phyloP scores from a whole-genome alignment of 2,888 invertebrate species.

The Acronicta leporina region DNA sequence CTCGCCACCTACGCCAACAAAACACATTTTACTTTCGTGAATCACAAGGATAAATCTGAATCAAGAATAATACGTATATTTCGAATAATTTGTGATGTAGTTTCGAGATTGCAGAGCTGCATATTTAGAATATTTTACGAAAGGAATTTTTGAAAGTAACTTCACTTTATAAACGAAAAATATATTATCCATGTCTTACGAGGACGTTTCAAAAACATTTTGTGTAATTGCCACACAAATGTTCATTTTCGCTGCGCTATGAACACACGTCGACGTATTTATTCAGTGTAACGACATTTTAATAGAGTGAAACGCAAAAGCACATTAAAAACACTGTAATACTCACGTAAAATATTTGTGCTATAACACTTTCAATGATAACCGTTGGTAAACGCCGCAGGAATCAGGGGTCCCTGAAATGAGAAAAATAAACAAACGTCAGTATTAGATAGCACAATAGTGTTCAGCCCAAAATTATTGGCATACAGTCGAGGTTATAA shows the following conservation, averaged over 20 bases:
- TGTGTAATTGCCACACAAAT: conserved; percentile 66
- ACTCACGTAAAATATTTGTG: conserved; percentile 89
- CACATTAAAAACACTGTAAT: conserved; percentile 71
- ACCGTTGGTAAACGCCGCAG: conserved; percentile 99
- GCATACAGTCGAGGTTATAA: conserved; percentile 71
- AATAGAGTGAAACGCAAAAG: conserved; percentile 73
- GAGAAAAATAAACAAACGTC: conserved; percentile 63
- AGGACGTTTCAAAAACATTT: conserved; percentile 72
- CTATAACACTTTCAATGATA: conserved; percentile 95
- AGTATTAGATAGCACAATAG: conserved; percentile 41
- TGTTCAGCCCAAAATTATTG: conserved; percentile 58
- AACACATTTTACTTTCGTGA: neutral
- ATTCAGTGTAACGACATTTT: conserved; percentile 78
- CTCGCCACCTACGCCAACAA: conserved; percentile 81
- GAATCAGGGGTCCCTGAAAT: conserved; percentile 98
- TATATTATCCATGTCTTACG: conserved; percentile 53
- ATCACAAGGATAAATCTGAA: no score
- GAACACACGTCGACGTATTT: conserved; percentile 72
- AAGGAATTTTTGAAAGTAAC: neutral
- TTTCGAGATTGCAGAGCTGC: neutral
- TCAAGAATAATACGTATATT: no score
- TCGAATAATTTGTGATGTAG: no score
- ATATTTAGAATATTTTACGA: neutral
- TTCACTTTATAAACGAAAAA: conserved; percentile 22
- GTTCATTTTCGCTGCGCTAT: conserved; percentile 70